A percentile compares a stretch with the other conserved stretches of the same genome.
These are phyloP conservation scores for Tretioscincus oriximinensis DNA, from an alignment of 2,113 vertebrate genomes.

Conservation along the genomic window DNA sequence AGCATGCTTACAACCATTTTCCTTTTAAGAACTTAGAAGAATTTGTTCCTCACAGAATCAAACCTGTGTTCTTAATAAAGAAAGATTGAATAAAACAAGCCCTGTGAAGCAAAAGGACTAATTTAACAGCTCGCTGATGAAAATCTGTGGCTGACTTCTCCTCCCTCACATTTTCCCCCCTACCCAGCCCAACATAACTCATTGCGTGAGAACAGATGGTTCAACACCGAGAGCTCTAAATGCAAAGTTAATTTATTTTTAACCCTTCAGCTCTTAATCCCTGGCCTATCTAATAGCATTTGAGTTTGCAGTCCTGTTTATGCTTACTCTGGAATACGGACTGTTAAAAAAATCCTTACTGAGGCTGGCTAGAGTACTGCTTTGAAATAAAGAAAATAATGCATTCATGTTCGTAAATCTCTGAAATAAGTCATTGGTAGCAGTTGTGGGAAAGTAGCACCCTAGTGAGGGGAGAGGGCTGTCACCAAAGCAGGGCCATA, in stretches of 20 bases:
- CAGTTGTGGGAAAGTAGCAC: not conserved
- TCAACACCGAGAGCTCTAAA: conserved; percentile 56
- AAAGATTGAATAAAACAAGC: conserved; percentile 67
- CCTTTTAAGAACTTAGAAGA: conserved; percentile 69
- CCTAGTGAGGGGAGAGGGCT: too few relatives aligned
- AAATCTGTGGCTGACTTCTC: conserved; percentile 52
- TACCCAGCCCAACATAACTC: conserved; percentile 36
- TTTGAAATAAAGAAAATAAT: conserved; percentile 56
- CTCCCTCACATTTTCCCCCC: not conserved
- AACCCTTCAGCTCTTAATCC: conserved; percentile 50
- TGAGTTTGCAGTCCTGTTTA: conserved; percentile 32
- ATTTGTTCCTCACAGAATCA: conserved; percentile 71
- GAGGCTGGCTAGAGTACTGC: conserved; percentile 23
- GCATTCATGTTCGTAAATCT: conserved; percentile 53
- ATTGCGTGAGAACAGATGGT: conserved; percentile 60
- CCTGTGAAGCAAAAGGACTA: conserved; percentile 47
- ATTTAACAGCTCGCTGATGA: conserved; percentile 65
- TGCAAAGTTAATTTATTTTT: conserved; percentile 61
- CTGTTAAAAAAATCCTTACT: not conserved
- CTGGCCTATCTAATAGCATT: conserved; percentile 48
- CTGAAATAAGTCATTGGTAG: conserved; percentile 44
- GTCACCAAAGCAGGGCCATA: too few relatives aligned
- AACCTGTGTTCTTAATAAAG: conserved; percentile 72
- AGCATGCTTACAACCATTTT: conserved; percentile 65
- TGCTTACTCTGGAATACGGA: not conserved